These are phyloP conservation scores for Seira ritae DNA, from an alignment of 2,888 invertebrate genomes.

Conservation along the genomic window DNA sequence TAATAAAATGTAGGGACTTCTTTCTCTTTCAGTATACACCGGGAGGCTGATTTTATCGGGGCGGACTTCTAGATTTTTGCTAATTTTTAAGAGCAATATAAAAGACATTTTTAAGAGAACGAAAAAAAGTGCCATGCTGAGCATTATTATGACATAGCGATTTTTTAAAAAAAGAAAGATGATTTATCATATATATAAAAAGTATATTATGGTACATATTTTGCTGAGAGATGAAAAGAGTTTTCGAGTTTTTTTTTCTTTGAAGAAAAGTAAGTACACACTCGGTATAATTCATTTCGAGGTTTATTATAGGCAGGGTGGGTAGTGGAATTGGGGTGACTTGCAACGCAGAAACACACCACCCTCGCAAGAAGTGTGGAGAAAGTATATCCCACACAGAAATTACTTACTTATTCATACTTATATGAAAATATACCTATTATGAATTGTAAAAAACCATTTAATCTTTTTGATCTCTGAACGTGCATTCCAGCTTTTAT, in stretches of 20 bases:
- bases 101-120: conserved; percentile 16
- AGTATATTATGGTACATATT: conserved; percentile 28
- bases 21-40: conserved; percentile 54
- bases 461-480: conserved; percentile 9
- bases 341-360: too few species aligned
- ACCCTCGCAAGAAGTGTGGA: not conserved
- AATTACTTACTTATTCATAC: not conserved
- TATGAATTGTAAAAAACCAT: conserved; percentile 13
- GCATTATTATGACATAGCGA: conserved; percentile 31
- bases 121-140: conserved; percentile 46
- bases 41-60: conserved; percentile 55
- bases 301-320: not conserved
- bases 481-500: conserved; percentile 22
- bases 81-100: conserved; percentile 39
- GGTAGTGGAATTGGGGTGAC: too few species aligned
- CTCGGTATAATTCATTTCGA: not conserved
- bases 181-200: conserved; percentile 26
- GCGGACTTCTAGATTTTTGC: conserved; percentile 14
- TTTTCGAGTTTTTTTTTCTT: not conserved
- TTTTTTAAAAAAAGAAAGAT: conserved; percentile 32
- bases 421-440: conserved; percentile 9
- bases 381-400: not conserved
- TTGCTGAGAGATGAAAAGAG: conserved; percentile 24
- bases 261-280: not conserved
- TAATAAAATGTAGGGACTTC: conserved; percentile 44